Conservation (phyloP, 1,140 invertebrate species). For the Hylyphantes graminicola region DNA sequence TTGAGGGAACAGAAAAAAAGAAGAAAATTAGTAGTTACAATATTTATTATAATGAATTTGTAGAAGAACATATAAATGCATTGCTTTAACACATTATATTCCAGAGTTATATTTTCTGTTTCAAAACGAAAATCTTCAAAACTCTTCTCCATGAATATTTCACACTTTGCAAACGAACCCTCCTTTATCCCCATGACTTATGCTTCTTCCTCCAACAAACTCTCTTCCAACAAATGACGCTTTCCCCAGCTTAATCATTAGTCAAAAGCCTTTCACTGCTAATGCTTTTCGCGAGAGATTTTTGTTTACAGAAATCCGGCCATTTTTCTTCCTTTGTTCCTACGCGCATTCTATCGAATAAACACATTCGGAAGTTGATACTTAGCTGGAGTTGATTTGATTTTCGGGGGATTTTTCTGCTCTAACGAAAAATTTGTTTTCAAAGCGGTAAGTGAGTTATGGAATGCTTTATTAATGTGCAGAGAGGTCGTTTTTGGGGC, state of each 20-base stretch:
- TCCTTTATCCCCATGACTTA: not conserved
- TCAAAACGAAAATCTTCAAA: no score
- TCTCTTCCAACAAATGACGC: not conserved
- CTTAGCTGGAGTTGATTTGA: slow-evolving; percentile 31
- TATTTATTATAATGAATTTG: no score
- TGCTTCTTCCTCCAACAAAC: not conserved
- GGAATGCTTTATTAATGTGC: no score
- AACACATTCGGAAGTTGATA: slow-evolving; percentile 33
- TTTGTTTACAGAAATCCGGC: slow-evolving; percentile 28
- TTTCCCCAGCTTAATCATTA: slow-evolving; percentile 13
- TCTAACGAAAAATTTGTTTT: no score
- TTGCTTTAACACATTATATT: no score
- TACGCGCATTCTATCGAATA: slow-evolving; percentile 11
- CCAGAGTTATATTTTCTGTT: no score
- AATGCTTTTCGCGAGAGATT: slow-evolving; percentile 7
- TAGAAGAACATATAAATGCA: no score
- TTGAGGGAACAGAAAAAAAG: no score
- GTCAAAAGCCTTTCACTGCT: slow-evolving; percentile 21
- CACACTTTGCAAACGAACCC: not conserved
- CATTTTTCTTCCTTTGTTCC: slow-evolving; percentile 38
- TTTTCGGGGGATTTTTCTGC: not conserved
- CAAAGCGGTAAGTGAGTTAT: no score
- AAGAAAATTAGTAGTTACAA: no score
- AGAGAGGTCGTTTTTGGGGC: no score
- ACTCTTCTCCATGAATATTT: no score